These are phyloP conservation scores for Leptinotarsa texana DNA, from an alignment of 1,140 invertebrate species.

Conservation along the genomic window DNA sequence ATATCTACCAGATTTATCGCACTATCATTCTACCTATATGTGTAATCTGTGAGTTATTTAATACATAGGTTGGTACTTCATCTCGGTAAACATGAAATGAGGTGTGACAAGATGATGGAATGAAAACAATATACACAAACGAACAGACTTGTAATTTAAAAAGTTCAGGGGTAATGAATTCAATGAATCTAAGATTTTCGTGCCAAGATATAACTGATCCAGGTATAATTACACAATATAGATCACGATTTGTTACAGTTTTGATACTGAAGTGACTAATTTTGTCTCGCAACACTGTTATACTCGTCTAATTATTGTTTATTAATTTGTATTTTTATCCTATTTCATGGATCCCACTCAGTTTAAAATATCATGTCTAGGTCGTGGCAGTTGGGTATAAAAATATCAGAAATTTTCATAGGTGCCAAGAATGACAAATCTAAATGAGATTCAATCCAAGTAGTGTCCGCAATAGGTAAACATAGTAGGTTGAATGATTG, in stretches of 20 bases:
- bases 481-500: no score
- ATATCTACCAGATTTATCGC: not conserved
- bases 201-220: not conserved
- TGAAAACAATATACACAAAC: not conserved
- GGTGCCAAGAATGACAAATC: no score
- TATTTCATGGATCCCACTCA: no score
- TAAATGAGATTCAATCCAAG: no score
- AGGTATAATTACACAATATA: not conserved
- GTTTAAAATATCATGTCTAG: no score
- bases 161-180: not conserved
- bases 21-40: not conserved
- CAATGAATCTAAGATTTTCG: not conserved
- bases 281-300: not conserved
- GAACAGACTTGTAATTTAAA: not conserved
- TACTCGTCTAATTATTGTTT: no score
- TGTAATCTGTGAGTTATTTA: not conserved
- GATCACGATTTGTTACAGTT: constrained; percentile 5
- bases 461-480: no score
- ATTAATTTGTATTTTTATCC: no score
- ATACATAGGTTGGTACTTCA: not conserved
- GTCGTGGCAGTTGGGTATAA: no score
- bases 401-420: no score
- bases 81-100: not conserved
- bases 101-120: constrained; percentile 4
- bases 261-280: not conserved